Evolutionary conservation across 1,140 invertebrate species (phyloP).

Genomic region (Drosophila takahashii): DNA sequence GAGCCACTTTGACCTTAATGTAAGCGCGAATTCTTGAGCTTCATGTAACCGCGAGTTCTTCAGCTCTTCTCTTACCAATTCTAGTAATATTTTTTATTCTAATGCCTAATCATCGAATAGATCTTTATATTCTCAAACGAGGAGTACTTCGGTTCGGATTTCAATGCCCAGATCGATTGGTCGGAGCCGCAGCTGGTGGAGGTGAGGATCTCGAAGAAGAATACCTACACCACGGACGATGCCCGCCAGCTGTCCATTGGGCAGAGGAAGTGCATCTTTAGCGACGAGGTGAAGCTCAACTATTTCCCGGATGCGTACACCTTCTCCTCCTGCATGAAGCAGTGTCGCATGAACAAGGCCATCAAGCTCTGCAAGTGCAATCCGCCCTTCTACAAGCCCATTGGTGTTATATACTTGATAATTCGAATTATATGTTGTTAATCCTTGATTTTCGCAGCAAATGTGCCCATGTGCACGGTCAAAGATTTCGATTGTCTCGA

Average conservation of each 20-base stretch:
- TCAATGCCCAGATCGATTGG: constrained; percentile 89
- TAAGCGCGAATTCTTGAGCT: no score
- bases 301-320: constrained; percentile 87
- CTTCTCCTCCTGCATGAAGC: constrained; percentile 89
- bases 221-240: constrained; percentile 90
- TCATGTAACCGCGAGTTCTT: not conserved
- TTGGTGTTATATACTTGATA: constrained; percentile 60
- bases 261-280: constrained; percentile 89
- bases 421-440: not conserved
- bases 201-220: constrained; percentile 88
- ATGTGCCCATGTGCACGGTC: constrained; percentile 86
- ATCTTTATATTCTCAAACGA: constrained; percentile 89
- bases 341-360: constrained; percentile 88
- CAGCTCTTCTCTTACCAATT: no score
- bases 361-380: constrained; percentile 88
- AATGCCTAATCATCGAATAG: constrained; percentile 14
- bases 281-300: constrained; percentile 87
- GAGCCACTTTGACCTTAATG: no score
- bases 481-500: constrained; percentile 87
- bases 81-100: no score
- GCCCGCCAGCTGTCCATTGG: constrained; percentile 88
- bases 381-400: constrained; percentile 88
- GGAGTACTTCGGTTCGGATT: constrained; percentile 88
- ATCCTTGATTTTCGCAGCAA: constrained; percentile 23
- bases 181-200: constrained; percentile 86